Evolutionary conservation across 2,113 vertebrate species (phyloP).

Genomic region (Hemichromis elongatus): DNA sequence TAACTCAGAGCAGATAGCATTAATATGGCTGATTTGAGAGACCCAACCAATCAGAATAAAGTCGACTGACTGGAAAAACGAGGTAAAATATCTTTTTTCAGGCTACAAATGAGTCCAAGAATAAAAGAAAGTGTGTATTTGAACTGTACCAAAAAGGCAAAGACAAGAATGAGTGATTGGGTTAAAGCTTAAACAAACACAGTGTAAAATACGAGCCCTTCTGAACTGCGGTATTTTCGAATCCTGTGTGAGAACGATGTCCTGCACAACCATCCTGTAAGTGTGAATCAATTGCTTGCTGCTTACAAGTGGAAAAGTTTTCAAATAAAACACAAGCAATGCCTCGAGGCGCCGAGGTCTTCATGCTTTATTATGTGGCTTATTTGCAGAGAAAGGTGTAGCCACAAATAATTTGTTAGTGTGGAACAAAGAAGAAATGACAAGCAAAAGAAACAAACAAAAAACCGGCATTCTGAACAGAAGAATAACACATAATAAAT

Average conservation of each 20-base stretch:
- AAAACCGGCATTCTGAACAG: no score
- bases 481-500: constrained; percentile 4
- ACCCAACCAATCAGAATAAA: neutral
- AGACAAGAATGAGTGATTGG: neutral
- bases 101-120: neutral
- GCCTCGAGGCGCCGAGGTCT: neutral
- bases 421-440: neutral
- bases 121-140: neutral
- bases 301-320: constrained; percentile 26
- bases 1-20: neutral
- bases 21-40: neutral
- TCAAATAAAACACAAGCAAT: constrained; percentile 13
- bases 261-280: neutral
- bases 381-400: neutral
- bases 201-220: neutral
- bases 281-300: constrained; percentile 29
- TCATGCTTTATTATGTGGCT: constrained; percentile 2
- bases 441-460: neutral
- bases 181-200: neutral
- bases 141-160: neutral
- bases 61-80: neutral
- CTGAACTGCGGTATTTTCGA: neutral
- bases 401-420: neutral
- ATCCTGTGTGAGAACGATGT: neutral
- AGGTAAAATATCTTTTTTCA: neutral